Conservation (phyloP, 2,888 invertebrate species). For the Blera fallax region DNA sequence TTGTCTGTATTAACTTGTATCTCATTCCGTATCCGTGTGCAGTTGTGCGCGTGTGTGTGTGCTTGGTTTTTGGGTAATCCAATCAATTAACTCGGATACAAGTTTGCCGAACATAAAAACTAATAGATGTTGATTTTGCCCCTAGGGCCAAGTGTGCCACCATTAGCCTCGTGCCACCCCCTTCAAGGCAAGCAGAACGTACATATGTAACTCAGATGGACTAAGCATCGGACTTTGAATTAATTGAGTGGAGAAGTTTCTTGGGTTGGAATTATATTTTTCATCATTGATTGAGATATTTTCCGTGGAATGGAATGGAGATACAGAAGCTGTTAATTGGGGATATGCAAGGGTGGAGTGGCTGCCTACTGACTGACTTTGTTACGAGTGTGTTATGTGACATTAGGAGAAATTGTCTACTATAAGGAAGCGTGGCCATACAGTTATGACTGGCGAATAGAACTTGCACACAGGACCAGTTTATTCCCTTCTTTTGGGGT, state of each 20-base stretch:
- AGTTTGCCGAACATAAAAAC: slow-evolving; percentile 69
- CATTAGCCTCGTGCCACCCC: background rate
- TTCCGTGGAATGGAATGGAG: background rate
- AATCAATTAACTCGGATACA: slow-evolving; percentile 68
- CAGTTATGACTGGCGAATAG: background rate
- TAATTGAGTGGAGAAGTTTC: slow-evolving; percentile 54
- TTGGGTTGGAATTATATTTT: slow-evolving; percentile 32
- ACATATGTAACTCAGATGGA: slow-evolving; percentile 42
- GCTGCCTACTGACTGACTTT: background rate
- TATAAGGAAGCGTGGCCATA: too few species aligned
- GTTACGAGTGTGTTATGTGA: background rate
- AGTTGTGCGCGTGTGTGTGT: background rate
- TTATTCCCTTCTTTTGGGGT: background rate
- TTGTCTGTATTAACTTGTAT: slow-evolving; percentile 57
- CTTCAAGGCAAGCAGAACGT: background rate
- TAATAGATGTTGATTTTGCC: slow-evolving; percentile 71
- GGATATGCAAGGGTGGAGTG: background rate
- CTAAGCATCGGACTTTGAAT: slow-evolving; percentile 31
- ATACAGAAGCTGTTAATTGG: background rate
- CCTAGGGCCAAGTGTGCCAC: slow-evolving; percentile 25
- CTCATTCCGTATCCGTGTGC: background rate
- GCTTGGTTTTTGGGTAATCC: slow-evolving; percentile 58
- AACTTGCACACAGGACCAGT: background rate
- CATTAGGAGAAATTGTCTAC: background rate
- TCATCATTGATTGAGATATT: slow-evolving; percentile 40